Evolutionary conservation across 2,113 vertebrate species (phyloP).

Genomic region (Candoia aspera): DNA sequence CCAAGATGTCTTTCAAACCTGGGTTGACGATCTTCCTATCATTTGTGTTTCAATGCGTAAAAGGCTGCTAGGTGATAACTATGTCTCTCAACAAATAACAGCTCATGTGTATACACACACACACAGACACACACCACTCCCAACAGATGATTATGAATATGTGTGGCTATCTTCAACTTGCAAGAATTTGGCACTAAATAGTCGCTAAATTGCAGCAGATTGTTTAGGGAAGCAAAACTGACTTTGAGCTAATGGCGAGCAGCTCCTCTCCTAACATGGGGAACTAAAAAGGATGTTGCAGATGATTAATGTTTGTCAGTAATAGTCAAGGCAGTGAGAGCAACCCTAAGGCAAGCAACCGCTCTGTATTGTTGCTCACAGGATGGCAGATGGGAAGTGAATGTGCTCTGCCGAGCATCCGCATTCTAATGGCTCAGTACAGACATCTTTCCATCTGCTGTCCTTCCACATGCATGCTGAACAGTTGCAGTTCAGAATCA

Average conservation of each 20-base stretch:
- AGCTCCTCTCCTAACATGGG: accelerated
- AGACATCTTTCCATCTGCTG: slow-evolving; percentile 1
- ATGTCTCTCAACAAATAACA: not conserved
- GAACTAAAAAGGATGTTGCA: accelerated
- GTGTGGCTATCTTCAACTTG: not conserved
- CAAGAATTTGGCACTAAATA: not conserved
- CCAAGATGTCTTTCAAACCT: not conserved
- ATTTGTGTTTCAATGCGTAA: not conserved
- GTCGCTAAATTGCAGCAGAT: not conserved
- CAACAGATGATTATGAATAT: not conserved
- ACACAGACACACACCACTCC: not conserved
- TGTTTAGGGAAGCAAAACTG: not conserved
- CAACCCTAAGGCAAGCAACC: not conserved
- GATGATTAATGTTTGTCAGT: not conserved
- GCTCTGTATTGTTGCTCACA: accelerated
- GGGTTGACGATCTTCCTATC: not conserved
- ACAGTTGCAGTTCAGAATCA: accelerated
- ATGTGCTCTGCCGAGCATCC: not conserved
- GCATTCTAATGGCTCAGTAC: slow-evolving; percentile 11
- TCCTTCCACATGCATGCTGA: not conserved
- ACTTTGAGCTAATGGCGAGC: not conserved
- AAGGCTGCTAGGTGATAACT: not conserved
- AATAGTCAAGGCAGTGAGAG: not conserved
- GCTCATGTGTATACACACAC: not conserved
- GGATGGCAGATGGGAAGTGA: not conserved